Evolutionary conservation across 2,113 vertebrate genomes (phyloP).

Genomic region (Stegastes partitus): DNA sequence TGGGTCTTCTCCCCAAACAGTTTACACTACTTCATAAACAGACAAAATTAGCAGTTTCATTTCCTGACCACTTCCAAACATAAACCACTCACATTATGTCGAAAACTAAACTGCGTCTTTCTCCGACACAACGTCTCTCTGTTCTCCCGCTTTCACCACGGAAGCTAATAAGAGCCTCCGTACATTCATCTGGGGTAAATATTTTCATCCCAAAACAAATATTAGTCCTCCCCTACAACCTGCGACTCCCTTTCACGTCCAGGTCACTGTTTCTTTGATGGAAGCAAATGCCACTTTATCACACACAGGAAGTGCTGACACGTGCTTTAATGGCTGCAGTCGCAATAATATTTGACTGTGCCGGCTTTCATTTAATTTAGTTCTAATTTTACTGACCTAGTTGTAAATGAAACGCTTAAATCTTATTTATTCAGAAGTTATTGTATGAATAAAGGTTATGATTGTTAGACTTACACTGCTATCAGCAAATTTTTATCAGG

Average conservation of each 20-base stretch:
- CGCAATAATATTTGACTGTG: background rate
- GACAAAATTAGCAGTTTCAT: conserved; percentile 40
- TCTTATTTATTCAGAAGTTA: too few relatives aligned
- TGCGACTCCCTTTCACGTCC: background rate
- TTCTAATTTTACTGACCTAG: background rate
- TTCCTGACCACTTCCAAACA: conserved; percentile 47
- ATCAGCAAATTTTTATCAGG: too few relatives aligned
- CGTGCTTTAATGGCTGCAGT: background rate
- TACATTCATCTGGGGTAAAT: conserved; percentile 60
- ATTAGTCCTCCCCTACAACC: conserved; percentile 39
- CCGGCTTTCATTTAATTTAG: background rate
- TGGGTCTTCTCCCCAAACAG: conserved; percentile 35
- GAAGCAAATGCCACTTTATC: background rate
- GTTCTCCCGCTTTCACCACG: conserved; percentile 33
- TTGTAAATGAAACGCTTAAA: too few relatives aligned
- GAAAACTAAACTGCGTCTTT: conserved; percentile 24
- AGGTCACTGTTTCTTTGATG: background rate
- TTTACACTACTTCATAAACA: conserved; percentile 52
- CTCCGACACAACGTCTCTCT: conserved; percentile 37
- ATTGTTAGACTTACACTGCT: too few relatives aligned
- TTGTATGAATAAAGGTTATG: too few relatives aligned
- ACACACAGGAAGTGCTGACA: background rate
- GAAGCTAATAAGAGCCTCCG: conserved; percentile 39
- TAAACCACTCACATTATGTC: conserved; percentile 24
- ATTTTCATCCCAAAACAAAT: conserved; percentile 62